Base-by-base conservation (phyloP, 2,888 invertebrate species). In the Synergus japonicus region DNA sequence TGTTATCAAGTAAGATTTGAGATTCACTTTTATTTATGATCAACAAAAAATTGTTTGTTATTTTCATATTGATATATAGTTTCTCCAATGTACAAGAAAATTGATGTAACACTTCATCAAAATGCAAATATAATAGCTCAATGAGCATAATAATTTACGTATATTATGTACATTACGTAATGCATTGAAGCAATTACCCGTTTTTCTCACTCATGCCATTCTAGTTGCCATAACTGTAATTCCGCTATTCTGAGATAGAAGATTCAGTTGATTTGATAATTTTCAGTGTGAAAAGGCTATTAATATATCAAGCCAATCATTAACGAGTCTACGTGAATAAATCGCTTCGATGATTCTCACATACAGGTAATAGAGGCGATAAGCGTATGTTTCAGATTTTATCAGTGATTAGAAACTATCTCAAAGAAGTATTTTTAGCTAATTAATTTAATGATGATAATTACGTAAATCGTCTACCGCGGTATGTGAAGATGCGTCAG, bases 401-500 rank as follows among this genome's bases (percentile, higher is more conserved):
- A 73, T 73, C 73, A n/a, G 49, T 37, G 10, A 15, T 4, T 73
- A 54, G 7, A n/a, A 54, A 37, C 10, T n/a, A 73, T 54, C 10
- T 29, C 0, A 49, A 37, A 73, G 10, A 73, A 73, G n/a, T 54
- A 54, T 73, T 54, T 41, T 73, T 10, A 69, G 49, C 69, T 69
- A 69, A 69, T 69, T 69, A 69, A 49, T 69, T 69, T 69, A 69
- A 69, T 69, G 49, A 69, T 69, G 9, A 29, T 49, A 69, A 69
- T 69, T 49, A 69, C 29, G 49, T 15, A 29, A 69, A 69, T 69
- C 49, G 46, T 37, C 69, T 49, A 29, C 49, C 37, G 22, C 15
- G 29, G 37, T 15, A 69, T 69, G 43, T 10, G 46, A 69, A 69
- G 69, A 29, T 46, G 69, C 49, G 5, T 29, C 49, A 58, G 54